Percentiles rank a stretch among this genome's conserved stretches.
Conservation (phyloP, 2,888 invertebrate species). For the Heliconius hortense region DNA sequence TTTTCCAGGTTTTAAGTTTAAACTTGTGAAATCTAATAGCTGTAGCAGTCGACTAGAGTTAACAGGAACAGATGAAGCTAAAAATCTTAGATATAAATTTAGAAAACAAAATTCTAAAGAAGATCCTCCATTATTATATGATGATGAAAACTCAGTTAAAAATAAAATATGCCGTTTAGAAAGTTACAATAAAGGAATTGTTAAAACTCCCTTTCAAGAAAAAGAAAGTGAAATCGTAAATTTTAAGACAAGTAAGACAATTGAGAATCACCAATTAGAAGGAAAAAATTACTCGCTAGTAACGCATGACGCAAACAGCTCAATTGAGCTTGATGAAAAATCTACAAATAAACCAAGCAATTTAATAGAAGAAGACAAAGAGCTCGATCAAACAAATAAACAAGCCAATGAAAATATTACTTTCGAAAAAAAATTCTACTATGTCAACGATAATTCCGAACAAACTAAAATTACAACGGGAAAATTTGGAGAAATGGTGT, state of each 20-base stretch:
- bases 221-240: constrained; percentile 51
- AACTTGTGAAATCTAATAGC: constrained; percentile 92
- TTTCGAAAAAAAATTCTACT: constrained; percentile 83
- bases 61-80: constrained; percentile 85
- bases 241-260: constrained; percentile 43
- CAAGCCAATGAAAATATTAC: constrained; percentile 60
- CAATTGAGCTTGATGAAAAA: constrained; percentile 22
- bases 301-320: constrained; percentile 39
- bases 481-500: constrained; percentile 92
- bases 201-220: constrained; percentile 71
- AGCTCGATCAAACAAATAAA: constrained; percentile 49
- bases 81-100: constrained; percentile 73
- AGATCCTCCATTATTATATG: constrained; percentile 71
- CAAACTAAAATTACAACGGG: constrained; percentile 81
- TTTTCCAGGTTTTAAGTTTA: constrained; percentile 88
- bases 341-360: constrained; percentile 24
- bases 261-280: constrained; percentile 46
- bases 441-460: constrained; percentile 82
- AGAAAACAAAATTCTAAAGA: constrained; percentile 66
- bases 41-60: constrained; percentile 92
- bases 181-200: constrained; percentile 76
- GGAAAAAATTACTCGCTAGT: constrained; percentile 43
- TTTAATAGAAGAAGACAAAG: constrained; percentile 47
- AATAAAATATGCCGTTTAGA: constrained; percentile 78
- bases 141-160: constrained; percentile 77